Conservation (phyloP, 1,140 invertebrate genomes). For the Achatina immaculata region DNA sequence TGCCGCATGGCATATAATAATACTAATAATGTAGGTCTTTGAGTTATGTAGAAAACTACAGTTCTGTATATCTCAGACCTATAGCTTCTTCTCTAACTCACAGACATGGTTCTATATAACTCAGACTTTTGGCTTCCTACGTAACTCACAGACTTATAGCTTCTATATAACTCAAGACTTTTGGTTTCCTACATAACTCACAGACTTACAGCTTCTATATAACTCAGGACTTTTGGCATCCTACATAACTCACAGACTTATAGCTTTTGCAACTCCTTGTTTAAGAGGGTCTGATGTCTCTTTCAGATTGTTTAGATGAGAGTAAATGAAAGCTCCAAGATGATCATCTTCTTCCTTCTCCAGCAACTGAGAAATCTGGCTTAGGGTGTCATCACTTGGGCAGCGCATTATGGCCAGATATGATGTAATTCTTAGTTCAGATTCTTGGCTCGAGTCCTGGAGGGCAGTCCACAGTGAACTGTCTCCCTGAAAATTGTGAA, state of each 20-base stretch:
- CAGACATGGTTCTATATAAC: no score
- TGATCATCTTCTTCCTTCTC: constrained; percentile 72
- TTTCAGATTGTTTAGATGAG: constrained; percentile 87
- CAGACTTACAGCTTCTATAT: no score
- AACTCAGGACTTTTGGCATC: no score
- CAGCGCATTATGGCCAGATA: constrained; percentile 92
- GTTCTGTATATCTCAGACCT: no score
- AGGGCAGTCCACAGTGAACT: constrained; percentile 79
- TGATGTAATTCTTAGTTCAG: constrained; percentile 87
- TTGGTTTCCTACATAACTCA: no score
- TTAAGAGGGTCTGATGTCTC: constrained; percentile 86
- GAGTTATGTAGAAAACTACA: no score
- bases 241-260: constrained; percentile 78
- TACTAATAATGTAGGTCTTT: no score
- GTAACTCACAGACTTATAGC: no score
- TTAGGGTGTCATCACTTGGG: constrained; percentile 82
- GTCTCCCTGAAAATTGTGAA: constrained; percentile 54
- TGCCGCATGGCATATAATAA: no score
- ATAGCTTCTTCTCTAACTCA: no score
- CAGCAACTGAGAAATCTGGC: constrained; percentile 73
- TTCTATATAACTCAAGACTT: no score
- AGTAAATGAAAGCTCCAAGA: constrained; percentile 95
- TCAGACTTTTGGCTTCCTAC: no score
- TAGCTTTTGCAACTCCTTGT: constrained; percentile 85
- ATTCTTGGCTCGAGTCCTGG: constrained; percentile 79